Base-by-base conservation (phyloP, 1,140 invertebrate genomes). In the Diachasma alloeum region DNA sequence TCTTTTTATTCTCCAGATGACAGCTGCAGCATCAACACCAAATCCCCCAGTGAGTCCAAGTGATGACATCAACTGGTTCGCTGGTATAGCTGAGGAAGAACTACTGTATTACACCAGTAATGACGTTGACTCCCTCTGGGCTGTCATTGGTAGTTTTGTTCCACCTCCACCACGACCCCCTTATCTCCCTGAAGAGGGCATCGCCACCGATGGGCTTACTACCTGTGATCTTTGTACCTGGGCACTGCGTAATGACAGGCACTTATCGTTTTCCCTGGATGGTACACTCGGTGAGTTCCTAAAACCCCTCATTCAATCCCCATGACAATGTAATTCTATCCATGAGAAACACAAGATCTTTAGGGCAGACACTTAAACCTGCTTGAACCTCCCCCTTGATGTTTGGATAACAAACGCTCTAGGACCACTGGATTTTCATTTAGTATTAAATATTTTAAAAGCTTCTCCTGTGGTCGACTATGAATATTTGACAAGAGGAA, bases 161-260 rank as follows among this genome's bases (percentile, higher is more conserved):
- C 93, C 93, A 37, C 93, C 93, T 10, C 93, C 93, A 24, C 93
- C 93, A 37, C 87, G 93, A 71, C 93, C 93, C 5, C 89, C 91
- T 42, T 93, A 92, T 84, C 89, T 93, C 46, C 91, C 92, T 44
- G 92, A 93, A 72, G 91, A 92, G 70, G 87, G 87, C 44, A 87
- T 92, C 77, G 85, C 89, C 46, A 91, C 92, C 67, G 93, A 94
- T 87, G 93, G 93, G 72, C 90, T 93, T 71, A 94, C 93, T 77
- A 93, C 93, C 80, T 94, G 93, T 87, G 93, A 94, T 88, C 90
- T 94, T 44, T 94, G 93, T 84, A 91, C 92, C 72, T 94, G 93
- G 93, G 93, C 93, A 67, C 89, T 91, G 82, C 85, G 87, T 76
- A 88, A 89, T 80, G 87, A 90, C 76, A 87, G 88, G 83, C 87